phyloP scores from a whole-genome alignment of 2,113 vertebrate species.

The Tupaia tana region DNA sequence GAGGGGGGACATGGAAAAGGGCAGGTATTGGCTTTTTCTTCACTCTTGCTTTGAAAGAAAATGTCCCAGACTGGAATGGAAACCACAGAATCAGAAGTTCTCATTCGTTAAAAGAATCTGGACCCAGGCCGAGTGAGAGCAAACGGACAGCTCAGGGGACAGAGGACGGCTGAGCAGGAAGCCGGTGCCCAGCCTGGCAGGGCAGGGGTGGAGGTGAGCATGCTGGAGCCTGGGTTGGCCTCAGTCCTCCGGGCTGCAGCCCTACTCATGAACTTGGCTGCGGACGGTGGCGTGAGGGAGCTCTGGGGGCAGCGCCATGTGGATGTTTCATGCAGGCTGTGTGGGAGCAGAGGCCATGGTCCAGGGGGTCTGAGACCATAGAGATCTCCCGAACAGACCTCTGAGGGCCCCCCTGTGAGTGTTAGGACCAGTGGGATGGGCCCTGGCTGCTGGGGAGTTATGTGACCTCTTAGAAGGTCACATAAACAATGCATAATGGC shows the following conservation, averaged over 20 bases:
- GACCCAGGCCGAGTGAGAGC: neutral
- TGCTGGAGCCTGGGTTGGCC: neutral
- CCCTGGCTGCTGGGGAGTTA: neutral
- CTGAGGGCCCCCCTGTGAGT: neutral
- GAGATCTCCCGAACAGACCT: neutral
- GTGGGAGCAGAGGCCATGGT: neutral
- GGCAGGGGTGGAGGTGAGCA: neutral
- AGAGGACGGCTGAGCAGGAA: neutral
- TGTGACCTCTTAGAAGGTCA: neutral
- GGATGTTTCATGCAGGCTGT: neutral
- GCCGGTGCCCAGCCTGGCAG: neutral
- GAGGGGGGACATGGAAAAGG: slow-evolving; percentile 60
- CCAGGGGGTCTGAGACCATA: neutral
- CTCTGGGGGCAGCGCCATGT: neutral
- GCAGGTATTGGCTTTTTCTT: neutral
- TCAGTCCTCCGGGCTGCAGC: neutral
- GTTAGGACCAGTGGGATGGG: neutral
- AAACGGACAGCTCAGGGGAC: neutral
- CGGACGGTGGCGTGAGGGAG: neutral
- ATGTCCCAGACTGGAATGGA: slow-evolving; percentile 12
- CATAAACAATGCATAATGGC: neutral
- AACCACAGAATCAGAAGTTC: neutral
- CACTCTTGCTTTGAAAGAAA: neutral
- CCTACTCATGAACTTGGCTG: neutral
- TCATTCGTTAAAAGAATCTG: neutral